Base-by-base conservation (phyloP, 2,113 vertebrate species). In the Pluvianellus socialis region DNA sequence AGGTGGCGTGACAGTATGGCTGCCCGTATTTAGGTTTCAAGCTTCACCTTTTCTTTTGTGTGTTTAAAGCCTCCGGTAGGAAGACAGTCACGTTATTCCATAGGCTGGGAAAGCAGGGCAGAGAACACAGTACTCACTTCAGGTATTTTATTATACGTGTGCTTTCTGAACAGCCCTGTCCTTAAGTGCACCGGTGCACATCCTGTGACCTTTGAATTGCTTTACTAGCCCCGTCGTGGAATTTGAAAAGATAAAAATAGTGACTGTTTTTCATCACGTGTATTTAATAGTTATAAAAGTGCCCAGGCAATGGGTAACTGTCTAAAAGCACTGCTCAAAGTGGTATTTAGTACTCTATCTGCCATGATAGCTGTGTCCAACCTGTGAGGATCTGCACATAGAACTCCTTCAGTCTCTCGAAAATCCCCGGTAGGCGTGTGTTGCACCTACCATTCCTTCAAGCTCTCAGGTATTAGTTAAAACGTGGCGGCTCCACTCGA, bases 81-180 rank as follows among this genome's bases (percentile, higher is more conserved):
- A 2, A 15, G n/a, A 6, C 15, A 2, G 5, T 19, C 0, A 1
- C 1, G 23, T 45, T n/a, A 5, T 8, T 59, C 22, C 42, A 59
- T 10, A 16, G 17, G 42, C 52, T 24, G 28, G 58, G 40, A 16
- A 24, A 70, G 59, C 32, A 7, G 4, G 33, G 24, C 20, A 50
- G 40, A 14, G 67, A 35, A 7, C 10, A 3, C 24, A 1, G 13
- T 4, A 33, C 14, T 16, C 20, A 0, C 14, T 32, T 22, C 9
- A n/a, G 44, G 18, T 33, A 18, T 4, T 33, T 55, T 73, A 21
- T 68, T 32, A 3, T 12, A 12, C 0, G 0, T 3, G 16, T 71
- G 61, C 23, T 24, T 74, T 52, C 40, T 7, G 2, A 30, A 27
- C 53, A 55, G 68, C 44, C 14, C 33, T 26, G 49, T 59, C 75